These are phyloP conservation scores for Conops quadrifasciatus DNA, from an alignment of 2,888 invertebrate species.

Conservation along the genomic window DNA sequence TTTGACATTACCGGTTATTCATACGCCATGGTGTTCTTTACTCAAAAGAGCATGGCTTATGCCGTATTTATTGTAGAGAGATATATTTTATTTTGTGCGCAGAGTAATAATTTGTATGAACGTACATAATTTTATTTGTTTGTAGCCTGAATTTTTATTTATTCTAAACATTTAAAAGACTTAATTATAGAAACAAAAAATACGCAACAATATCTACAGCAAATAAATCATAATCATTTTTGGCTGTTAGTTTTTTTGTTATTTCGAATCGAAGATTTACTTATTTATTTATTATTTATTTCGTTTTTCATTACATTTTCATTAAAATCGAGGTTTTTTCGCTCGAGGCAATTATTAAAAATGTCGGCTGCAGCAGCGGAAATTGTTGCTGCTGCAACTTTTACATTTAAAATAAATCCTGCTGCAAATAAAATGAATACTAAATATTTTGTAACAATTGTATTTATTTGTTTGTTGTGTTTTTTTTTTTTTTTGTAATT, in stretches of 20 bases:
- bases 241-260: not conserved
- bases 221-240: not conserved
- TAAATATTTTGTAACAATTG: conserved; percentile 4
- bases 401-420: conserved; percentile 9
- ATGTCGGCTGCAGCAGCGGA: conserved; percentile 27
- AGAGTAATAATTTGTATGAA: not conserved
- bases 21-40: no score
- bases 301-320: not conserved
- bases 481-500: not conserved
- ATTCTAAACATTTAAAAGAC: no score
- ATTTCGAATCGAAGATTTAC: conserved; percentile 11
- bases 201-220: conserved; percentile 19
- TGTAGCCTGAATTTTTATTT: no score
- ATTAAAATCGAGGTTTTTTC: conserved; percentile 13
- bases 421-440: conserved; percentile 18
- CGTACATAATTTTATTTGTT: no score
- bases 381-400: conserved; percentile 14
- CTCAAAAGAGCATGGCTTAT: no score
- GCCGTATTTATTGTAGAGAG: no score
- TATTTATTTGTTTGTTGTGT: not conserved
- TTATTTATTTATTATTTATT: not conserved
- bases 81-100: no score
- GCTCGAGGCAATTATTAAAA: conserved; percentile 32
- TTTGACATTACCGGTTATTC: no score
- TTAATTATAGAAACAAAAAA: not conserved